Percentiles rank a stretch among this genome's conserved stretches.
Evolutionary conservation across 2,888 invertebrate genomes (phyloP).

Genomic region (Pristionchus fissidentatus): DNA sequence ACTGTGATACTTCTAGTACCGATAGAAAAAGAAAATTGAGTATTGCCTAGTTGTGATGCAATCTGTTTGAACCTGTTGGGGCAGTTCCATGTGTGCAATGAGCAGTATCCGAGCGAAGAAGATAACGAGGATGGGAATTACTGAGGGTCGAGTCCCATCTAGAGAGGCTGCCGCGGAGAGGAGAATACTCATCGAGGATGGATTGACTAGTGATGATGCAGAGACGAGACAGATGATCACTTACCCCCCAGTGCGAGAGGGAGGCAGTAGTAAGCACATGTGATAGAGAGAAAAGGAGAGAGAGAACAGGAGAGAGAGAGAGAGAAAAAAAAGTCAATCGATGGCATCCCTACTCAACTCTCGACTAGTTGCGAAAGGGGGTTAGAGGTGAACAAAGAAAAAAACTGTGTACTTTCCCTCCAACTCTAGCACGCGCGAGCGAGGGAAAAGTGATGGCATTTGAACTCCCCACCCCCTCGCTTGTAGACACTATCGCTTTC

Average conservation of each 20-base stretch:
- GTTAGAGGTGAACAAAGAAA: not conserved
- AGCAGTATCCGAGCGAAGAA: conserved; percentile 47
- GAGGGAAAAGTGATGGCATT: not conserved
- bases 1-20: too few relatives aligned
- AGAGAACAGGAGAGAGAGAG: not conserved
- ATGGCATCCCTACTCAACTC: conserved; percentile 4
- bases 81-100: conserved; percentile 33
- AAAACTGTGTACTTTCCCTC: conserved; percentile 39
- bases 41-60: too few relatives aligned
- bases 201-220: not conserved
- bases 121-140: conserved; percentile 45
- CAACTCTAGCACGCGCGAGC: not conserved
- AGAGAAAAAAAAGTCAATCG: conserved; percentile 21
- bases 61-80: conserved; percentile 12
- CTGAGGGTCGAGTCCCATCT: conserved; percentile 30
- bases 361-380: not conserved
- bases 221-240: not conserved
- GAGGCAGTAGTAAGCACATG: conserved; percentile 6
- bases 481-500: too few relatives aligned
- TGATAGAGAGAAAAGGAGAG: conserved; percentile 2
- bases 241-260: not conserved
- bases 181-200: conserved; percentile 15
- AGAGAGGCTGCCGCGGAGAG: conserved; percentile 32
- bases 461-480: not conserved
- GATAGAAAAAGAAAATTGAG: too few relatives aligned